Evolutionary conservation across 2,113 vertebrate genomes (phyloP), one percentile per base, ranked within the genome.

Genomic region (Chaetorhynchus papuensis): DNA sequence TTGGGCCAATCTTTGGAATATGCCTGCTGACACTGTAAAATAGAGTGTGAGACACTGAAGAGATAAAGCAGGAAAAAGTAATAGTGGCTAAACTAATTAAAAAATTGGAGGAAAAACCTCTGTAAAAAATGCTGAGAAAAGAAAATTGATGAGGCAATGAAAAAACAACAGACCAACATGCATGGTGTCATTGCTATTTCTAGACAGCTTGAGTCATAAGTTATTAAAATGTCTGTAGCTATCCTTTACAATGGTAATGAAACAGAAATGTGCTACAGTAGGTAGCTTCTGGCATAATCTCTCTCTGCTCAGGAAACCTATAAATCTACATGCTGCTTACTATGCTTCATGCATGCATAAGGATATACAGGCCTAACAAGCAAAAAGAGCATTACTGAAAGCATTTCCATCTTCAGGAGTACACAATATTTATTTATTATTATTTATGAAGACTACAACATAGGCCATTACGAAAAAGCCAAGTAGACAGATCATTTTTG

Each of bases 241-340:
- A 57, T 89, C 76, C 37, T 93, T 95, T 82, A 79, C 42, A 93
- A 71, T 0, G 10, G 49, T 41, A 88, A 93, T 93, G 96, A 96
- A 96, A 33, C 47, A 93, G 53, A 91, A 96, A 74, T 0, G 0
- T 87, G 49, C 49, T 81, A 28, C 31, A 41, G 37, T 57, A 30
- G 11, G 41, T 78, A 33, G 35, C 49, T 69, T 75, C 52, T 68
- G 91, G 69, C 75, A 84, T 22, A 82, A 89, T 44, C 10, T 69
- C 26, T 61, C 71, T 49, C 22, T 79, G 19, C 50, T 81, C 61
- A 56, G 50, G 78, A 82, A 70, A 79, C 16, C 47, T 53, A 80
- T 89, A 94, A 93, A 94, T 92, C 89, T 71, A n/a, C 70, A 41
- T 26, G 35, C 12, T 53, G n/a, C 35, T 71, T 77, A 78, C 6